Percentiles rank a stretch among this genome's conserved stretches.
phyloP scores from a whole-genome alignment of 2,888 invertebrate genomes.

The Morpho deidamia region DNA sequence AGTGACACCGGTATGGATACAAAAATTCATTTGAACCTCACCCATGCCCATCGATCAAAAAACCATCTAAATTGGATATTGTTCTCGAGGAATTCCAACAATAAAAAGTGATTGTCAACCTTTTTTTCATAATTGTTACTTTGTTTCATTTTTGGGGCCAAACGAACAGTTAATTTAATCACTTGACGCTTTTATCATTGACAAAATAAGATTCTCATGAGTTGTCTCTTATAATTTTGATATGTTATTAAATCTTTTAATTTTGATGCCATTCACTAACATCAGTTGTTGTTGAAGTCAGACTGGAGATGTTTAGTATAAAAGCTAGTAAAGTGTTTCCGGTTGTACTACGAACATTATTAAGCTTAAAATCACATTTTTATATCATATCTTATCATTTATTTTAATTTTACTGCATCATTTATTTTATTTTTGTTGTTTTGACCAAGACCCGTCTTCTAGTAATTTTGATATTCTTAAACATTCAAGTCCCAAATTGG shows the following conservation, averaged over 20 bases:
- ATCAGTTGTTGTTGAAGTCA: too few relatives aligned
- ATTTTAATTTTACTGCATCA: too few relatives aligned
- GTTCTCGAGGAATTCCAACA: conserved; percentile 42
- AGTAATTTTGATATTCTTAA: too few relatives aligned
- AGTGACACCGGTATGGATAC: neutral
- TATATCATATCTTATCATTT: too few relatives aligned
- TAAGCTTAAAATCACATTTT: too few relatives aligned
- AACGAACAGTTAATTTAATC: conserved; percentile 2
- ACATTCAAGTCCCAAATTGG: too few relatives aligned
- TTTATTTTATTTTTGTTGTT: too few relatives aligned
- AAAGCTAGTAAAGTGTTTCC: neutral
- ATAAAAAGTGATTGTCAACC: conserved; percentile 16
- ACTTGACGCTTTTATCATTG: neutral
- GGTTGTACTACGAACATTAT: too few relatives aligned
- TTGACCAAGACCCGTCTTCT: too few relatives aligned
- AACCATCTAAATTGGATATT: conserved; percentile 64
- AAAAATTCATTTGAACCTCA: conserved; percentile 57
- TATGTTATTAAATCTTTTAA: too few relatives aligned
- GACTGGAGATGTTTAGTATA: neutral
- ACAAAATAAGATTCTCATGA: neutral
- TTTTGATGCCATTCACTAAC: too few relatives aligned
- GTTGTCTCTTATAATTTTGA: too few relatives aligned
- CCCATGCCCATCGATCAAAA: conserved; percentile 64
- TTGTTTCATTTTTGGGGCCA: conserved; percentile 5
- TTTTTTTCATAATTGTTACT: conserved; percentile 13